A percentile compares a stretch with the other conserved stretches of the same genome.
Conservation (phyloP, 2,888 invertebrate species). For the Troilus luridus region DNA sequence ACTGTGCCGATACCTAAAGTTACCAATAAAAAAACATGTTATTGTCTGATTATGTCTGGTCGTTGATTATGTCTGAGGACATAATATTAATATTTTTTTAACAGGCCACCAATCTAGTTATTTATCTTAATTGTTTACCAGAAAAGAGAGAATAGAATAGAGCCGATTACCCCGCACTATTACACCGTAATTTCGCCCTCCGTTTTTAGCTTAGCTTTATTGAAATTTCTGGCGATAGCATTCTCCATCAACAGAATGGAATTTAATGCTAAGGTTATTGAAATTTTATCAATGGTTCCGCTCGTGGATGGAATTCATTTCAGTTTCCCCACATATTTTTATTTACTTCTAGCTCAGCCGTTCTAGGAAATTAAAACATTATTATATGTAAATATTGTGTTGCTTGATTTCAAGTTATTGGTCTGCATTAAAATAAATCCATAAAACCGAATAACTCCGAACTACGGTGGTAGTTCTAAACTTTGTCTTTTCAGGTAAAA, state of each 20-base stretch:
- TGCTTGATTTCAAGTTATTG: no score
- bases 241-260: constrained; percentile 29
- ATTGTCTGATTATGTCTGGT: no score
- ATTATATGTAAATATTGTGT: not conserved
- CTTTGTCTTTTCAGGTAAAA: no score
- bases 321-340: not conserved
- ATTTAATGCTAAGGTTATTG: constrained; percentile 7
- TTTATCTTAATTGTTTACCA: not conserved
- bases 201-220: constrained; percentile 3
- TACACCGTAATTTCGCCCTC: not conserved
- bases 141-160: not conserved
- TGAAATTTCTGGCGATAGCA: not conserved
- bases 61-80: no score
- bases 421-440: no score
- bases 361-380: not conserved
- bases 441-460: no score
- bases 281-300: not conserved
- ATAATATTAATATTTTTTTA: not conserved
- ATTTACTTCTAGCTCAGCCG: not conserved
- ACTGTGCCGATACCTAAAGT: no score
- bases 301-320: not conserved
- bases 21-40: no score
- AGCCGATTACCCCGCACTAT: not conserved
- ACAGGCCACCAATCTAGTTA: not conserved
- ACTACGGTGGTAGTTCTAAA: no score